Evolutionary conservation across 1,140 invertebrate species (phyloP).

Genomic region (Marisa cornuarietis): DNA sequence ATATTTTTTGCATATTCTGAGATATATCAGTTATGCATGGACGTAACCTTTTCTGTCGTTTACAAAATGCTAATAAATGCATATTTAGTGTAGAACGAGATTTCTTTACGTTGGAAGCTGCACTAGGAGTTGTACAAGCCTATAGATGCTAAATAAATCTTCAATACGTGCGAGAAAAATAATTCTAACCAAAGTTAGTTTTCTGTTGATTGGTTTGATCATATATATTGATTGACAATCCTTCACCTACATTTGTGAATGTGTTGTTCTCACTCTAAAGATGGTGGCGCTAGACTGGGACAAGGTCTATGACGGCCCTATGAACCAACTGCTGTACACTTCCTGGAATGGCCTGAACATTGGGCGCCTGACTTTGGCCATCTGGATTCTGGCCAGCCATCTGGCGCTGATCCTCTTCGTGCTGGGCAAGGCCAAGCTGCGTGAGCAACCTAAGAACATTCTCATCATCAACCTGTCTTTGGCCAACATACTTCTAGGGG

Average conservation of each 20-base stretch:
- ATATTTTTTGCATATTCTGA: too few relatives aligned
- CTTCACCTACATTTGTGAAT: background rate
- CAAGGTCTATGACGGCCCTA: constrained; percentile 25
- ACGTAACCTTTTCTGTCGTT: too few relatives aligned
- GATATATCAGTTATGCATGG: too few relatives aligned
- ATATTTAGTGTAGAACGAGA: too few relatives aligned
- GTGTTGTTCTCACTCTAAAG: constrained; percentile 6
- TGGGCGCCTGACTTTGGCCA: constrained; percentile 27
- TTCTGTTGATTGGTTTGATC: background rate
- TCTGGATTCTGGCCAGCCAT: constrained; percentile 34
- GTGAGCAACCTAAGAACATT: constrained; percentile 36
- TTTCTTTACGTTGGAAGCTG: too few relatives aligned
- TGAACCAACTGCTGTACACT: constrained; percentile 26
- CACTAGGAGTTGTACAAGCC: too few relatives aligned
- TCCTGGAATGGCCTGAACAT: constrained; percentile 41
- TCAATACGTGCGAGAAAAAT: background rate
- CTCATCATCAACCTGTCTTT: constrained; percentile 36
- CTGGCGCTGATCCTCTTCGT: constrained; percentile 35
- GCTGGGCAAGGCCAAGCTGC: constrained; percentile 26
- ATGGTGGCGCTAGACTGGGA: constrained; percentile 32
- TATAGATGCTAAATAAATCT: background rate
- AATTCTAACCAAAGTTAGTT: background rate
- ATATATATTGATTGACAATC: background rate
- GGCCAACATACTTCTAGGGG: constrained; percentile 34
- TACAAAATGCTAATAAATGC: too few relatives aligned